A percentile compares a stretch with the other conserved stretches of the same genome.
Evolutionary conservation across 30 jellyfish, hydroid and myxozoan genomes (phyloP).

Genomic region (Aurelia coerulea): DNA sequence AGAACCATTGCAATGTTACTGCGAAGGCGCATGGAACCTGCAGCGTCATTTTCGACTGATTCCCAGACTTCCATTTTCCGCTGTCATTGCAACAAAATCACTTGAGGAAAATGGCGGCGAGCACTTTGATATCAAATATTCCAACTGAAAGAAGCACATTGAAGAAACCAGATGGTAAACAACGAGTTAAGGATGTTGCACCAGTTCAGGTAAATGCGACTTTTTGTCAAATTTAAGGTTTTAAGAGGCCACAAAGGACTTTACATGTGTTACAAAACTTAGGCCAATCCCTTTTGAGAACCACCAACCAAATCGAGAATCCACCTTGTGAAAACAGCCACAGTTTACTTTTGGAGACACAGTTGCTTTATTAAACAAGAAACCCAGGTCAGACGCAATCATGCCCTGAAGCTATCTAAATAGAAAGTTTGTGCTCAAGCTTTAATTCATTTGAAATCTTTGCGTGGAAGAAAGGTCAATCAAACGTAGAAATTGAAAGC

Average conservation of each 20-base stretch:
- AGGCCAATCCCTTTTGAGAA: not conserved
- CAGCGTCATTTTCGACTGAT: constrained; percentile 57
- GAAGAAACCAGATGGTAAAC: constrained; percentile 70
- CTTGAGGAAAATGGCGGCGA: constrained; percentile 76
- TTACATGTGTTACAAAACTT: not conserved
- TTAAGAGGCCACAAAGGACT: not conserved
- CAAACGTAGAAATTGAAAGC: too few relatives aligned
- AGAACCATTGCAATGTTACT: not conserved
- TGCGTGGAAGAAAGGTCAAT: too few relatives aligned
- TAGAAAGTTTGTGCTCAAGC: too few relatives aligned
- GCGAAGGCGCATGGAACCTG: constrained; percentile 59
- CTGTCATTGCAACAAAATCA: constrained; percentile 33
- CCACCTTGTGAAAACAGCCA: too few relatives aligned
- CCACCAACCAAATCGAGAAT: too few relatives aligned
- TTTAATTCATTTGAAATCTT: too few relatives aligned
- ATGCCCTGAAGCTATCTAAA: too few relatives aligned
- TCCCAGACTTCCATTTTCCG: constrained; percentile 9
- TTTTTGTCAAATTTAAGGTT: not conserved
- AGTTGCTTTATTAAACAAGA: too few relatives aligned
- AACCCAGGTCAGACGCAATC: too few relatives aligned
- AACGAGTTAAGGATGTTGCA: constrained; percentile 56
- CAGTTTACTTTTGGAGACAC: too few relatives aligned
- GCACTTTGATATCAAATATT: constrained; percentile 56
- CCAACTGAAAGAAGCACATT: constrained; percentile 56
- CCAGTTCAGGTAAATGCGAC: constrained; percentile 62